Evolutionary conservation across 2,113 vertebrate species (phyloP).

Genomic region (Mus musculus): DNA sequence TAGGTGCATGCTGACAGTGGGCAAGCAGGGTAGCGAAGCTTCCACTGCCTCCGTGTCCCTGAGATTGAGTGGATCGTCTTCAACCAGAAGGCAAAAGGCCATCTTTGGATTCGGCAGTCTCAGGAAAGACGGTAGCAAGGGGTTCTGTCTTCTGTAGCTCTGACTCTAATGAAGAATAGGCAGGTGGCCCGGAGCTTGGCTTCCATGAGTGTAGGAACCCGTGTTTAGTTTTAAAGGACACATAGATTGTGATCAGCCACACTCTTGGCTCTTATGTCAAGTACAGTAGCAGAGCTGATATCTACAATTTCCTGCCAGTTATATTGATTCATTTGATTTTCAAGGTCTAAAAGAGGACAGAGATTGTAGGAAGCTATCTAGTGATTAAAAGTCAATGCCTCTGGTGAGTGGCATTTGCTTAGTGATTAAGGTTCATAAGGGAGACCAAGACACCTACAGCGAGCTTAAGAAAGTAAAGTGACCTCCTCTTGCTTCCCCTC

Average conservation of each 20-base stretch:
- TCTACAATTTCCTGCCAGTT: background rate
- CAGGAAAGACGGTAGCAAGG: background rate
- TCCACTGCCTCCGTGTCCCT: background rate
- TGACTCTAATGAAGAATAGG: background rate
- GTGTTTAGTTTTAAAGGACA: background rate
- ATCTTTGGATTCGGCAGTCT: background rate
- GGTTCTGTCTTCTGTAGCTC: background rate
- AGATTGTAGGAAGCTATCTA: background rate
- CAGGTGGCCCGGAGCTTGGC: background rate
- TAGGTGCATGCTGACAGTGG: background rate
- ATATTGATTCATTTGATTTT: background rate
- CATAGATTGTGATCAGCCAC: background rate
- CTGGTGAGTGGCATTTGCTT: background rate
- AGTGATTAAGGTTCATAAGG: background rate
- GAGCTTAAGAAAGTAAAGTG: background rate
- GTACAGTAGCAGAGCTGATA: background rate
- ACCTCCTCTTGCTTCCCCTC: background rate
- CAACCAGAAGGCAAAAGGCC: background rate
- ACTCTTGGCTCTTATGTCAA: background rate
- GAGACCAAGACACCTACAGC: background rate
- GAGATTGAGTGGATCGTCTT: background rate
- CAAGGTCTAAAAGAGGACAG: background rate
- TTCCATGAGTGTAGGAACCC: background rate
- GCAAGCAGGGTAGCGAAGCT: background rate
- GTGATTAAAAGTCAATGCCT: background rate